Evolutionary conservation across 2,113 vertebrate genomes (phyloP), one percentile per base, ranked within the genome.

Genomic region (Oreochromis tanganicae): DNA sequence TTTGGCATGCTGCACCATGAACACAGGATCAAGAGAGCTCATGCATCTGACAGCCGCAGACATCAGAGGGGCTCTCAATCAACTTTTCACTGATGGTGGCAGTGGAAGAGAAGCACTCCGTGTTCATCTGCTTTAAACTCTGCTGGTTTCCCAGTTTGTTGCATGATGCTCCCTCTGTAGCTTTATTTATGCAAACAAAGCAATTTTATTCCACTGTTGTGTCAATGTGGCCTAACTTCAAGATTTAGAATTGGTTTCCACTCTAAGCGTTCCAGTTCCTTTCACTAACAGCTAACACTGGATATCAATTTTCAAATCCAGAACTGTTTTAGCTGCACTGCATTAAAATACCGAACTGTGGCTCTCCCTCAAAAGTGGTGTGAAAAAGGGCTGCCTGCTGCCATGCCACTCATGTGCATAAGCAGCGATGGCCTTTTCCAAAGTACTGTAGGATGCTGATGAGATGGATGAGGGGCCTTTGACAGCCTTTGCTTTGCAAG

Each of bases 61-160:
- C 82, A 89, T 90, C 91, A 92, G 85, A 91, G 91, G 38, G 34
- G 36, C 87, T 86, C 55, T 86, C 84, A 85, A 88, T 91, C 88
- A 91, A 85, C 89, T 66, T 82, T 63, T 85, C 82, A 87, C 81
- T 81, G 93, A 87, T 54, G 59, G 73, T 57, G 68, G 75, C 63
- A 80, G 84, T 24, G 36, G 12, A 32, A 7, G 57, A 80, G 63
- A 81, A 52, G 54, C 59, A 48, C 21, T n/a, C 75, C 7, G 2
- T 71, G 54, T 84, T 57, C 82, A 81, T 84, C 66, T 87, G 12
- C 21, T 81, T 71, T 56, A 79, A 88, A 83, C 73, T 85, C 66
- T 24, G 21, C 13, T 80, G 8, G 17, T 78, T 81, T 83, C 73
- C 16, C 21, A 63, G 57, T 21, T 61, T 29, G 56, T 87, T 87